Evolutionary conservation across 2,888 invertebrate species (phyloP).

Genomic region (Protodeltote pygarga): DNA sequence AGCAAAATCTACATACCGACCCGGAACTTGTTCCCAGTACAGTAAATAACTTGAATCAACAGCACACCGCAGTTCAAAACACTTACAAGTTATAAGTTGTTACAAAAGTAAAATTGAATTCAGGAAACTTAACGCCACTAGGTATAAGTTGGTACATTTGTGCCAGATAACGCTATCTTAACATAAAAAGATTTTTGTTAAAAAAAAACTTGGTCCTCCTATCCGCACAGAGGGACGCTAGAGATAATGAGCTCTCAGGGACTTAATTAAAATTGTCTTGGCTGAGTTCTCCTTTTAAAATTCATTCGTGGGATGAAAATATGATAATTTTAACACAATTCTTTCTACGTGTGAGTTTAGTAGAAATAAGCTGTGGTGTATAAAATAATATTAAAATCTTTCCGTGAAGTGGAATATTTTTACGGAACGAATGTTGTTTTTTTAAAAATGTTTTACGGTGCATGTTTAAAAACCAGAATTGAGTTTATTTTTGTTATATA

Average conservation of each 20-base stretch:
- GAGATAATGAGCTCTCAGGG: constrained; percentile 57
- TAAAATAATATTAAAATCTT: constrained; percentile 10
- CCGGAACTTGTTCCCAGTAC: constrained; percentile 6
- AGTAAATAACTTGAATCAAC: constrained; percentile 30
- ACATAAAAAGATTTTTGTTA: constrained; percentile 44
- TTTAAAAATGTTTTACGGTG: no score
- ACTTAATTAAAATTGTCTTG: constrained; percentile 62
- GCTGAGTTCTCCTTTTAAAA: constrained; percentile 48
- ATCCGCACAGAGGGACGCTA: constrained; percentile 41
- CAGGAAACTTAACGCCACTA: constrained; percentile 36
- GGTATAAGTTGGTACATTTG: constrained; percentile 45
- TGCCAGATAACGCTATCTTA: constrained; percentile 47
- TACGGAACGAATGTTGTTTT: no score
- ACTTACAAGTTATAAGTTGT: constrained; percentile 37
- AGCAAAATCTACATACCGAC: constrained; percentile 6
- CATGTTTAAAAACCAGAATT: no score
- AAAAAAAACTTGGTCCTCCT: constrained; percentile 40
- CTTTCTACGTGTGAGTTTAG: constrained; percentile 26
- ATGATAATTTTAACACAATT: constrained; percentile 48
- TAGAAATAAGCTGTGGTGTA: constrained; percentile 20
- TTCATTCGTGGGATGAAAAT: constrained; percentile 45
- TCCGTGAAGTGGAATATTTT: neutral
- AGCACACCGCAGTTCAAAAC: constrained; percentile 23
- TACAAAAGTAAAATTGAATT: constrained; percentile 47
- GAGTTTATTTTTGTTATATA: no score